phyloP scores from a whole-genome alignment of 2,797 vertebrate species.

The Propithecus perrieri region DNA sequence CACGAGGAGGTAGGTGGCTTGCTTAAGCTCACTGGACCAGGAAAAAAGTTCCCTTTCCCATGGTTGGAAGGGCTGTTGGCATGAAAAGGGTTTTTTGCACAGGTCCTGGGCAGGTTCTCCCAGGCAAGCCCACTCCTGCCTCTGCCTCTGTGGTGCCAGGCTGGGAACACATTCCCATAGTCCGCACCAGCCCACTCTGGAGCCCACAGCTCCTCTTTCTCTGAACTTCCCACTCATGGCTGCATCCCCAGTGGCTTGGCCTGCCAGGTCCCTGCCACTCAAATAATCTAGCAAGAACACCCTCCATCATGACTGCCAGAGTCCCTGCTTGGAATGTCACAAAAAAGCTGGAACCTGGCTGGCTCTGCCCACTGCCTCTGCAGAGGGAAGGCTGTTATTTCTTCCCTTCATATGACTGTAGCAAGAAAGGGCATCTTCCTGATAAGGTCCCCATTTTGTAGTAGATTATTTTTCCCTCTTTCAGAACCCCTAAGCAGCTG shows the following conservation, averaged over 20 bases:
- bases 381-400: not conserved
- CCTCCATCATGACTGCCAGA: constrained; percentile 31
- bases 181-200: not conserved
- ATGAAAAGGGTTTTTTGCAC: not conserved
- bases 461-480: not conserved
- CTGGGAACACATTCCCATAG: not conserved
- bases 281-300: constrained; percentile 52
- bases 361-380: not conserved
- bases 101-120: not conserved
- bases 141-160: not conserved
- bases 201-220: not conserved
- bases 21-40: not conserved
- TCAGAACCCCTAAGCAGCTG: not conserved
- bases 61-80: not conserved
- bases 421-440: not conserved
- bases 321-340: not conserved
- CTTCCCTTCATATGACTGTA: not conserved
- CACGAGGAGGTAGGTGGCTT: not conserved
- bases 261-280: constrained; percentile 13
- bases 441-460: not conserved
- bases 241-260: not conserved
- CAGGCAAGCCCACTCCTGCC: not conserved
- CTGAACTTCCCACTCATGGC: constrained; percentile 51
- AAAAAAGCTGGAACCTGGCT: not conserved
- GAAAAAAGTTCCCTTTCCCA: not conserved